These are phyloP conservation scores for Dallia pectoralis DNA, from an alignment of 2,797 vertebrate species.

Conservation along the genomic window DNA sequence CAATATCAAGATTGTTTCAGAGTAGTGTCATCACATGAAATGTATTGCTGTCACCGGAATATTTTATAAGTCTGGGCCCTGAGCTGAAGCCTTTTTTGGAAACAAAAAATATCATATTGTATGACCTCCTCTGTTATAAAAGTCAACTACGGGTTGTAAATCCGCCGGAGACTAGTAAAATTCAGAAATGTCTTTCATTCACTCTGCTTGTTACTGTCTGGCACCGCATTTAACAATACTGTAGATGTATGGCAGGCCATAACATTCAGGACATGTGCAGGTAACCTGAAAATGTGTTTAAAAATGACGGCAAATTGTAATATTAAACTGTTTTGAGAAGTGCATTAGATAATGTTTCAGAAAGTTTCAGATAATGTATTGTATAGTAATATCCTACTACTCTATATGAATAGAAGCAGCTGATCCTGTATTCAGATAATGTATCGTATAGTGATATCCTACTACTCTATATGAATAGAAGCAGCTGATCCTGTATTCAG, in stretches of 20 bases:
- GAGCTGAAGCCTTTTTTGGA: slow-evolving; percentile 71
- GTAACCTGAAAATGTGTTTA: neutral
- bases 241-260: neutral
- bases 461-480: no score
- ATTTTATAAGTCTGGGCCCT: slow-evolving; percentile 70
- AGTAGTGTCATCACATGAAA: slow-evolving; percentile 75
- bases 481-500: no score
- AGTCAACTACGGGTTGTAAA: slow-evolving; percentile 74
- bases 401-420: neutral
- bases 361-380: neutral
- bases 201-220: slow-evolving; percentile 22
- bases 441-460: no score
- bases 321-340: neutral
- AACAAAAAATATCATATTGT: slow-evolving; percentile 74
- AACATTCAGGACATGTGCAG: neutral
- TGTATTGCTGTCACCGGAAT: slow-evolving; percentile 68
- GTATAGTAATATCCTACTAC: slow-evolving; percentile 7
- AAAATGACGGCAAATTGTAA: neutral
- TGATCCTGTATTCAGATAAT: slow-evolving; percentile 1
- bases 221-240: slow-evolving; percentile 1
- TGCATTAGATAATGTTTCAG: neutral
- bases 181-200: slow-evolving; percentile 20
- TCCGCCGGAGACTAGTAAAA: slow-evolving; percentile 53
- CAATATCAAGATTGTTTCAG: slow-evolving; percentile 76
- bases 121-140: slow-evolving; percentile 72